A percentile compares a stretch with the other conserved stretches of the same genome.
phyloP scores from a whole-genome alignment of 2,888 invertebrate species.

The Lycaena phlaeas region DNA sequence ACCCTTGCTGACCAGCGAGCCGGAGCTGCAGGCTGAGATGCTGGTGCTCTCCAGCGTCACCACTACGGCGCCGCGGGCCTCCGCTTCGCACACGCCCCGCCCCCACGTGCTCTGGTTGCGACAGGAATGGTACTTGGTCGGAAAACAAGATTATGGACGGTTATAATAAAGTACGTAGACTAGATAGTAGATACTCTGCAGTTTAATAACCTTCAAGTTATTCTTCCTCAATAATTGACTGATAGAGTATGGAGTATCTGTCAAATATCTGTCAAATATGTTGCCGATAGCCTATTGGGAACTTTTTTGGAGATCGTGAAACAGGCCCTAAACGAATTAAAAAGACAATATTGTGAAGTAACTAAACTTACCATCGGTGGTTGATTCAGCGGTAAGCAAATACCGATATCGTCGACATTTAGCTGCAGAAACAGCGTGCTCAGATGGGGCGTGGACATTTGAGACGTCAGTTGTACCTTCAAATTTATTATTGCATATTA shows the following conservation, averaged over 20 bases:
- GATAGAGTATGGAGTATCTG: too few relatives aligned
- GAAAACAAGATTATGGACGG: too few relatives aligned
- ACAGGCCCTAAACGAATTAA: too few relatives aligned
- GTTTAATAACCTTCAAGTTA: too few relatives aligned
- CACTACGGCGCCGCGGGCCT: slow-evolving; percentile 92
- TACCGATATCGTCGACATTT: slow-evolving; percentile 97
- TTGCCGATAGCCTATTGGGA: too few relatives aligned
- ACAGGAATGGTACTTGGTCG: not conserved
- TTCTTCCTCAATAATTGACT: too few relatives aligned
- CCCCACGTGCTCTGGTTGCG: slow-evolving; percentile 72
- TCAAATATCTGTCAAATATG: too few relatives aligned
- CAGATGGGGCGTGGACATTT: slow-evolving; percentile 83
- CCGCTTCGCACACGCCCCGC: slow-evolving; percentile 76
- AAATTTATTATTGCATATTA: slow-evolving; percentile 3
- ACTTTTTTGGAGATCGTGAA: too few relatives aligned
- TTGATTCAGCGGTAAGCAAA: slow-evolving; percentile 92
- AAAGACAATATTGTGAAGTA: too few relatives aligned
- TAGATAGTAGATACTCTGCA: too few relatives aligned
- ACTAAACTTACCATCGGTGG: slow-evolving; percentile 74
- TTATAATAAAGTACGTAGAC: too few relatives aligned
- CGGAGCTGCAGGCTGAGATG: slow-evolving; percentile 93
- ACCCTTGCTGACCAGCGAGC: slow-evolving; percentile 95
- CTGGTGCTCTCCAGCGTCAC: slow-evolving; percentile 97
- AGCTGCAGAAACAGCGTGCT: slow-evolving; percentile 94
- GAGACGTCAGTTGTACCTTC: slow-evolving; percentile 82